Evolutionary conservation across 2,797 vertebrate species (phyloP).

Genomic region (Orestias chungarensis): DNA sequence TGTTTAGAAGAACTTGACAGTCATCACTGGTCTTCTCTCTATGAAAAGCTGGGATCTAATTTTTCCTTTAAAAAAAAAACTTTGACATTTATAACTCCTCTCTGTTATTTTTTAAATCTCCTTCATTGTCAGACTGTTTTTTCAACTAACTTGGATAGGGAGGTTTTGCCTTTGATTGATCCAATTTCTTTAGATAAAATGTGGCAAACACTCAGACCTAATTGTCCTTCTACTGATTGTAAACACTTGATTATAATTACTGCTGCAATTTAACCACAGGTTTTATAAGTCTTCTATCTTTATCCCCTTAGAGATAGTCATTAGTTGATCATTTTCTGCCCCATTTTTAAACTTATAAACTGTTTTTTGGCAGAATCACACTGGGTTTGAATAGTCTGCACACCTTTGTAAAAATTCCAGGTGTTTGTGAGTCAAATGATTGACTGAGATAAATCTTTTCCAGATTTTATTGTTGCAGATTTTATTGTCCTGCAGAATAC

Average conservation of each 20-base stretch:
- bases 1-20: neutral
- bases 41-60: neutral
- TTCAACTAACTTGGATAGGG: neutral
- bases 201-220: neutral
- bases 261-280: slow-evolving; percentile 8
- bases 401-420: neutral
- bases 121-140: neutral
- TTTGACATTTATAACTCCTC: neutral
- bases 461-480: neutral
- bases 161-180: neutral
- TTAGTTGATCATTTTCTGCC: neutral
- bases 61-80: neutral
- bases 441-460: neutral
- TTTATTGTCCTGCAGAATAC: neutral
- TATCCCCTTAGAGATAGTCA: neutral
- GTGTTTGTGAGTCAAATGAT: too few species aligned
- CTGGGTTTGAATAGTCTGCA: too few species aligned
- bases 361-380: neutral
- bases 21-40: neutral
- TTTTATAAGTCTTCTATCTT: neutral
- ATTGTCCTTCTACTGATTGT: slow-evolving; percentile 7
- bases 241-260: slow-evolving; percentile 11
- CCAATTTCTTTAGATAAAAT: neutral
- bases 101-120: neutral
- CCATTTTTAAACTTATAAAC: neutral